Base-by-base conservation (phyloP, 30 jellyfish, hydroid and myxozoan species). In the Aurelia sp. region DNA sequence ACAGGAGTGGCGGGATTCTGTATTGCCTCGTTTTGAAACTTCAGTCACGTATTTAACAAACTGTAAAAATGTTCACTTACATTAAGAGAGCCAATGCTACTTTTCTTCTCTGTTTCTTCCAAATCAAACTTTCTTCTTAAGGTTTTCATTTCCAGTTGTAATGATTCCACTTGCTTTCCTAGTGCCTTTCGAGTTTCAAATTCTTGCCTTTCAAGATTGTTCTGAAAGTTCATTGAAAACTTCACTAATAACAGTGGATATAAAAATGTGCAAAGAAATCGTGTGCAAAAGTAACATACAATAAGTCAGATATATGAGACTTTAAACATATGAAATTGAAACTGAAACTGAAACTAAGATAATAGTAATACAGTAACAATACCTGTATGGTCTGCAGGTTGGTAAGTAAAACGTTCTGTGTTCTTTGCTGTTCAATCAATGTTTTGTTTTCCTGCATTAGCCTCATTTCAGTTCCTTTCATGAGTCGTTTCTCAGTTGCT, bases 371-470 rank as follows among this genome's bases (percentile, higher is more conserved):
- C 33, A 2, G 2, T 27, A 27, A 27, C 33, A 40, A n/a, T 74
- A 94, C 99, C 96, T 94, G 99, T 12, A 94, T 88, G 15, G 97
- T 88, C 82, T 94, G 99, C 61, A 94, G 79, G 62, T 94, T 94
- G 2, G 97, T 85, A 20, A 94, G 89, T 40, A 94, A 75, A 50
- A 78, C 97, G 77, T 82, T 83, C 69, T 85, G 99, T 79, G 96
- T 84, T 68, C 99, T 72, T 62, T 94, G 99, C 62, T 94, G 99
- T 37, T 88, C 99, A 33, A 94, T 85, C 72, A 94, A 74, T 4
- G 99, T 81, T 83, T 94, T 96, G 37, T 94, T 94, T 84, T 94
- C 99, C 51, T 88, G 97, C 95, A 94, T 76, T 55, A 94, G 52
- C 35, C 99, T 88, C 78, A 88, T 83, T 59, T 94, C 99, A 27